Conservation (phyloP, 2,888 invertebrate species). For the Eustalomyia histrio region DNA sequence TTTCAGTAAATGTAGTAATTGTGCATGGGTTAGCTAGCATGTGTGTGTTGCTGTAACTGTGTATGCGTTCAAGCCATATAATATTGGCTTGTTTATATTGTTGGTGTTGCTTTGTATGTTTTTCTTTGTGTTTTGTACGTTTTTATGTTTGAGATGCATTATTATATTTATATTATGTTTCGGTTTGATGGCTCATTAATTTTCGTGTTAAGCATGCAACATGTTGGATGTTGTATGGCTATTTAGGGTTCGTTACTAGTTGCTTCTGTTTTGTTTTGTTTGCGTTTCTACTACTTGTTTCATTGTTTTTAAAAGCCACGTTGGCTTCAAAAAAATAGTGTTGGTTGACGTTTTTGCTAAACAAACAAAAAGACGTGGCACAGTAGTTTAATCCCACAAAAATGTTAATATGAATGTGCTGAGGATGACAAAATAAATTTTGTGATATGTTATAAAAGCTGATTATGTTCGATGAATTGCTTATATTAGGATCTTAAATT, state of each 20-base stretch:
- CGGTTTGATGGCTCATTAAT: not conserved
- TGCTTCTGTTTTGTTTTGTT: slow-evolving; percentile 16
- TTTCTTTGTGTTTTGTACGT: not conserved
- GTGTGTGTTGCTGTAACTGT: not conserved
- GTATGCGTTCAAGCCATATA: not conserved
- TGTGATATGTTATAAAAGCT: too few species aligned
- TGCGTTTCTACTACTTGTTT: not conserved
- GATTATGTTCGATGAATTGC: too few species aligned
- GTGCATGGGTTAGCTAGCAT: not conserved
- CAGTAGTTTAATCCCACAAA: too few species aligned
- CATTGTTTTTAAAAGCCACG: not conserved
- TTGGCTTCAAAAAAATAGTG: not conserved
- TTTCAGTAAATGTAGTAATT: slow-evolving; percentile 15
- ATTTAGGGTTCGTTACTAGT: slow-evolving; percentile 4
- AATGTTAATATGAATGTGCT: too few species aligned
- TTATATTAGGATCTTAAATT: too few species aligned
- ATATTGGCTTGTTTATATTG: not conserved
- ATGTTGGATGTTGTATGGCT: slow-evolving; percentile 42
- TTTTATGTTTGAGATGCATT: slow-evolving; percentile 25
- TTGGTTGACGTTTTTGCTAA: too few species aligned
- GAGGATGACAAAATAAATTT: too few species aligned
- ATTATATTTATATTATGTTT: too few species aligned
- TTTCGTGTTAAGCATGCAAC: slow-evolving; percentile 24
- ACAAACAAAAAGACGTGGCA: too few species aligned
- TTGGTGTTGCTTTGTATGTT: slow-evolving; percentile 21